phyloP scores from a whole-genome alignment of 2,888 invertebrate genomes.

The Cremastinae sp. region DNA sequence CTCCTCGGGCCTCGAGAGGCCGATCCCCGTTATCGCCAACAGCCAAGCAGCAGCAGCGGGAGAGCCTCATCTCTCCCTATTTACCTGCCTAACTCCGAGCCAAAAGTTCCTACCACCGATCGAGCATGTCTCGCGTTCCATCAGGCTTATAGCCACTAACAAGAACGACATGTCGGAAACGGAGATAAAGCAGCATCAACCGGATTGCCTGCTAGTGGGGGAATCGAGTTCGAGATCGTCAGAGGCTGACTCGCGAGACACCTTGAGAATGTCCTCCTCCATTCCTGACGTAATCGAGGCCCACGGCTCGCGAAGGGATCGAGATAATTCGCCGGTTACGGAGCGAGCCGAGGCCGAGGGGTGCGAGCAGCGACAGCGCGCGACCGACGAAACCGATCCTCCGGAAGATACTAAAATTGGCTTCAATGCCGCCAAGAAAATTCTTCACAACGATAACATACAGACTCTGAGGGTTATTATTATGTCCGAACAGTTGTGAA shows the following conservation, averaged over 20 bases:
- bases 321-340: too few relatives aligned
- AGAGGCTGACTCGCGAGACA: too few relatives aligned
- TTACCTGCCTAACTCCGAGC: conserved; percentile 48
- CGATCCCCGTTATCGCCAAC: conserved; percentile 47
- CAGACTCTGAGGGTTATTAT: conserved; percentile 78
- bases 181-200: conserved; percentile 52
- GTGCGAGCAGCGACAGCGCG: conserved; percentile 73
- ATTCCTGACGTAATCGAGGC: conserved; percentile 75
- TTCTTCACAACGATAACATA: conserved; percentile 76
- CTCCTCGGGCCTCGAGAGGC: conserved; percentile 51
- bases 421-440: conserved; percentile 71
- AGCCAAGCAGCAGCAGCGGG: too few relatives aligned
- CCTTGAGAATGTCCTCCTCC: conserved; percentile 66
- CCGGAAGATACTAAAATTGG: conserved; percentile 70
- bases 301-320: conserved; percentile 66
- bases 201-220: conserved; percentile 68
- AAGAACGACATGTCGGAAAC: conserved; percentile 6
- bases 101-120: conserved; percentile 61
- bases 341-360: conserved; percentile 78
- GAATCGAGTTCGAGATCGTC: conserved; percentile 66
- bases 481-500: conserved; percentile 79
- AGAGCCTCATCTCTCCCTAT: too few relatives aligned
- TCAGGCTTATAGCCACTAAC: too few relatives aligned
- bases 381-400: conserved; percentile 69
- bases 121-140: conserved; percentile 53